These are phyloP conservation scores for Dicyrtomina minuta DNA, from an alignment of 2,888 invertebrate species.

Conservation along the genomic window DNA sequence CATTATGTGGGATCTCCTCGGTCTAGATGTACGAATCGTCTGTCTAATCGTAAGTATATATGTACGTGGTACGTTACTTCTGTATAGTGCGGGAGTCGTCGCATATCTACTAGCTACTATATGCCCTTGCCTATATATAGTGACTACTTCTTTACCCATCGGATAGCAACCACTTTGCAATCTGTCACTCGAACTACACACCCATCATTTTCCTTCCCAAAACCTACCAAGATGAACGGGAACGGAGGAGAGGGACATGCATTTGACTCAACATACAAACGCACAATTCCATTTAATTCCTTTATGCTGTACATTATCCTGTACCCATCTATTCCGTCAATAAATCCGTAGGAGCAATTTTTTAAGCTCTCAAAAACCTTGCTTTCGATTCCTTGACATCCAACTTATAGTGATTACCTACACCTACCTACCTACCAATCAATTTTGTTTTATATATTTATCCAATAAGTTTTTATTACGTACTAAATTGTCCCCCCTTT, in stretches of 20 bases:
- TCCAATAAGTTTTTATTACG: no score
- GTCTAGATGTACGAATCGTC: neutral
- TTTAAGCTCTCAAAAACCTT: neutral
- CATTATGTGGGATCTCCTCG: constrained; percentile 21
- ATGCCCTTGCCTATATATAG: no score
- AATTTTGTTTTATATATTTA: no score
- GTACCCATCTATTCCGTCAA: constrained; percentile 1
- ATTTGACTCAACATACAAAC: neutral
- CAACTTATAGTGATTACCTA: no score
- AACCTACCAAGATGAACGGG: no score
- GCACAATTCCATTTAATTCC: neutral
- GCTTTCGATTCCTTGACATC: neutral
- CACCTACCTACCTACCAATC: no score
- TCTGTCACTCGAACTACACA: constrained; percentile 26
- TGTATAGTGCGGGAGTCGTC: no score
- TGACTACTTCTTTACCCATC: neutral
- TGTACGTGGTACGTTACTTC: neutral
- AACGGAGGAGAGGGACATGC: no score
- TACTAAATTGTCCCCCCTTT: no score
- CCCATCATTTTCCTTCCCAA: constrained; percentile 23
- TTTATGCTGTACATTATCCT: neutral
- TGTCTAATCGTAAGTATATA: neutral
- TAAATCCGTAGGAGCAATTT: constrained; percentile 17
- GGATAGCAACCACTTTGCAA: constrained; percentile 25
- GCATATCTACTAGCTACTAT: no score